Conservation (phyloP, 2,113 vertebrate genomes). For the Nettapus auritus region DNA sequence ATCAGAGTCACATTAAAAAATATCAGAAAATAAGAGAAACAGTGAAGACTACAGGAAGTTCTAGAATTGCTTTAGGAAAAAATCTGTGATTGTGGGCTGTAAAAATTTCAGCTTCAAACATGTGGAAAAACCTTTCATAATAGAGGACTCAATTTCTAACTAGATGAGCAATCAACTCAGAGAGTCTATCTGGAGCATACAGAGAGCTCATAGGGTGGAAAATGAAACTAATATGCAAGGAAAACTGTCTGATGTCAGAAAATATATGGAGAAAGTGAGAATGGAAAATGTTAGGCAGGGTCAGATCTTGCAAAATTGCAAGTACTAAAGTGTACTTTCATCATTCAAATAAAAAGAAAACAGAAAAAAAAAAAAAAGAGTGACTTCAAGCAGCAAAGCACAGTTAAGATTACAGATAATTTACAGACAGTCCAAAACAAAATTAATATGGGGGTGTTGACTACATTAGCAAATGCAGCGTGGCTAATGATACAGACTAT, state of each 20-base stretch:
- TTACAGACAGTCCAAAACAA: conserved; percentile 18
- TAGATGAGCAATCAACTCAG: conserved; percentile 31
- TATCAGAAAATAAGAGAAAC: neutral
- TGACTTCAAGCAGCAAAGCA: neutral
- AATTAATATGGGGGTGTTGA: conserved; percentile 34
- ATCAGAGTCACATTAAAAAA: neutral
- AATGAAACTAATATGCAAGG: conserved; percentile 5
- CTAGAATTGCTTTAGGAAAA: neutral
- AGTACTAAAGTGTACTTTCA: conserved; percentile 33
- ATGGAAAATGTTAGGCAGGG: neutral
- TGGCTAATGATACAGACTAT: neutral
- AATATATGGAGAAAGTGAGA: conserved; percentile 21
- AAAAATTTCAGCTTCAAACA: conserved; percentile 7
- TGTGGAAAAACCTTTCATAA: neutral
- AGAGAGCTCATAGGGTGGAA: neutral
- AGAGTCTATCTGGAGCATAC: neutral
- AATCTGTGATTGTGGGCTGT: neutral
- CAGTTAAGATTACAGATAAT: conserved; percentile 28
- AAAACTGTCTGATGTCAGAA: conserved; percentile 46
- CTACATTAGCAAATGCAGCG: conserved; percentile 13
- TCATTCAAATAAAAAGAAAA: conserved; percentile 33
- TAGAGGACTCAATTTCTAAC: neutral
- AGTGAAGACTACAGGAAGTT: neutral
- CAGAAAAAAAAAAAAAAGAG: neutral
- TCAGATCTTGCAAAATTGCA: conserved; percentile 23